These are phyloP conservation scores for Zelostemma sp. DNA, from an alignment of 1,140 invertebrate species.

Conservation along the genomic window DNA sequence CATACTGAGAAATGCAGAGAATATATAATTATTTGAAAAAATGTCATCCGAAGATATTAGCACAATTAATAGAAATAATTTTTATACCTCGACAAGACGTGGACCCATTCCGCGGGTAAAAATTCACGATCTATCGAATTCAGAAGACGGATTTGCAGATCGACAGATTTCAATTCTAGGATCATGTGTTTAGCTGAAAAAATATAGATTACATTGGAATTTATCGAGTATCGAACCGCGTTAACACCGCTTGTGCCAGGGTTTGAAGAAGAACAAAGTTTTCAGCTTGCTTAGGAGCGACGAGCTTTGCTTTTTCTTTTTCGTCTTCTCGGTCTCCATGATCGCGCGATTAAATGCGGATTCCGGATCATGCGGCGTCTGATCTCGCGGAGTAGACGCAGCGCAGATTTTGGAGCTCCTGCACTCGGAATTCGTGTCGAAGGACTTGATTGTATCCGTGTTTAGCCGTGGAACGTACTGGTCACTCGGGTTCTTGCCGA, in stretches of 20 bases:
- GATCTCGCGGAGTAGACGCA: background rate
- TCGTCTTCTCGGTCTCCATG: background rate
- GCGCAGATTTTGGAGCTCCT: background rate
- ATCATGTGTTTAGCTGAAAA: background rate
- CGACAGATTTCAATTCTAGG: background rate
- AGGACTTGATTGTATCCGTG: background rate
- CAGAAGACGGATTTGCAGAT: background rate
- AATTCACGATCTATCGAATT: background rate
- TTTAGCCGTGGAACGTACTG: background rate
- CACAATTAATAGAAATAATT: too few relatives aligned
- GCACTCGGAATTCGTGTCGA: background rate
- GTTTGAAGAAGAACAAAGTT: background rate
- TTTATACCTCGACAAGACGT: conserved; percentile 43
- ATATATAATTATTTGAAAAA: background rate
- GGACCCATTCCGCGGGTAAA: conserved; percentile 10
- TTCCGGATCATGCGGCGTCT: too few relatives aligned
- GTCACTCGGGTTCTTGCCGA: background rate
- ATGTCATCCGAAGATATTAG: too few relatives aligned
- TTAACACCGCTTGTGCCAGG: too few relatives aligned
- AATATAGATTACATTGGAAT: conserved; percentile 1
- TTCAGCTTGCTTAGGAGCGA: background rate
- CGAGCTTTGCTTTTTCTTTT: background rate
- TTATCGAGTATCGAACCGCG: background rate
- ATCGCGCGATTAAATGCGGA: too few relatives aligned
- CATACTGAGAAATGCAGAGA: conserved; percentile 21